Conservation (phyloP, 2,113 vertebrate genomes). For the Triplophysa tibetana region DNA sequence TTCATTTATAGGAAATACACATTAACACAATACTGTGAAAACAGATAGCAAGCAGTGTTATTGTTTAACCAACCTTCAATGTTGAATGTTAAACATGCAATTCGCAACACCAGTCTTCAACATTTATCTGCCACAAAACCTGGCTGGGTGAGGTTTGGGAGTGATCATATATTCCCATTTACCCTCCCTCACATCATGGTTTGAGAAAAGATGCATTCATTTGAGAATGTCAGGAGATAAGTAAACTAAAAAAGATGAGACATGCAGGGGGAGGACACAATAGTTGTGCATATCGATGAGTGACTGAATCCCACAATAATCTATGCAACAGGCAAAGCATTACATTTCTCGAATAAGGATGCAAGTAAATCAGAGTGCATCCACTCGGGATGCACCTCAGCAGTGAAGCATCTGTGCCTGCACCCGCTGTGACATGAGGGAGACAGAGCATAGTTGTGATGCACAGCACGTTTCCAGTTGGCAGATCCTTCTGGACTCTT, state of each 20-base stretch:
- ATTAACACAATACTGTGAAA: not conserved
- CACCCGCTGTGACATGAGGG: constrained; percentile 42
- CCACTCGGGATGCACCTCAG: constrained; percentile 39
- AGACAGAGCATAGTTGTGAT: constrained; percentile 52
- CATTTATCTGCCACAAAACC: not conserved
- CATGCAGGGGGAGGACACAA: constrained; percentile 2
- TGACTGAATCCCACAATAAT: constrained; percentile 37
- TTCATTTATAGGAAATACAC: not conserved
- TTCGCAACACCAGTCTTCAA: not conserved
- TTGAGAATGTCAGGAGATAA: constrained; percentile 36
- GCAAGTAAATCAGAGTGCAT: constrained; percentile 33
- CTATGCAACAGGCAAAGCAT: constrained; percentile 39
- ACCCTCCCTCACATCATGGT: constrained; percentile 33
- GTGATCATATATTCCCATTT: constrained; percentile 35
- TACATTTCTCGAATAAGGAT: constrained; percentile 44
- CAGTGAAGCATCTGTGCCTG: constrained; percentile 42
- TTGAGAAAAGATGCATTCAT: constrained; percentile 43
- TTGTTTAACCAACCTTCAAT: not conserved
- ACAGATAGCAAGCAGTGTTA: constrained; percentile 5
- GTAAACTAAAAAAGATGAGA: constrained; percentile 29
- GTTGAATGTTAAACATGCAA: constrained; percentile 24
- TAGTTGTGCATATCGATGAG: constrained; percentile 54
- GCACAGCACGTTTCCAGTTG: constrained; percentile 51
- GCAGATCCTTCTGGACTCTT: constrained; percentile 52
- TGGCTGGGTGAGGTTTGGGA: not conserved